phyloP scores from a whole-genome alignment of 2,888 invertebrate genomes.

The Lordiphosa andalusiaca region DNA sequence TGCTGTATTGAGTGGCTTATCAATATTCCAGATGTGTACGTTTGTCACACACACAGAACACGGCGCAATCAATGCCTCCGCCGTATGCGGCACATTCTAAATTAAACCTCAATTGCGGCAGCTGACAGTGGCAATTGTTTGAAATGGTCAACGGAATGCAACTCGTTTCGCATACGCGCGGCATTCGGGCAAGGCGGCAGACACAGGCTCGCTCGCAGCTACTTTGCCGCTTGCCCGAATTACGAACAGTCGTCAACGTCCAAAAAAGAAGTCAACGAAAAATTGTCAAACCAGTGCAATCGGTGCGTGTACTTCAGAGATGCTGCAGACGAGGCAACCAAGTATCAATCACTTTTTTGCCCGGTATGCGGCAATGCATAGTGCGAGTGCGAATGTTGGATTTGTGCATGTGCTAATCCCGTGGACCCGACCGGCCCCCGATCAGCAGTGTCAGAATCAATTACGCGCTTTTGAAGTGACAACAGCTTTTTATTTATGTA shows the following conservation, averaged over 20 bases:
- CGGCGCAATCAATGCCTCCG: slow-evolving; percentile 48
- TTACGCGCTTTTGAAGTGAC: slow-evolving; percentile 64
- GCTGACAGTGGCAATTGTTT: slow-evolving; percentile 59
- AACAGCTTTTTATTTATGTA: slow-evolving; percentile 22
- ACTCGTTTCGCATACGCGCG: slow-evolving; percentile 69
- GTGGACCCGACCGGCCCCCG: slow-evolving; percentile 8
- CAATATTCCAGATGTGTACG: slow-evolving; percentile 77
- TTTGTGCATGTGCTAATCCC: slow-evolving; percentile 36
- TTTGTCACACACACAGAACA: slow-evolving; percentile 37
- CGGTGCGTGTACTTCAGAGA: slow-evolving; percentile 25
- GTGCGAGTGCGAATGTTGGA: background rate
- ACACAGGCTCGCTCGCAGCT: slow-evolving; percentile 33
- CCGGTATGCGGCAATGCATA: slow-evolving; percentile 3
- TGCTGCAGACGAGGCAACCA: slow-evolving; percentile 9
- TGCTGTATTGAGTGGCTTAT: slow-evolving; percentile 58
- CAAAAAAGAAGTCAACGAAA: slow-evolving; percentile 61
- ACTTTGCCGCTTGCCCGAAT: slow-evolving; percentile 48
- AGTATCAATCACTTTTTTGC: slow-evolving; percentile 41
- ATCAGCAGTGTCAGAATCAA: slow-evolving; percentile 66
- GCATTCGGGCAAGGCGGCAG: slow-evolving; percentile 32
- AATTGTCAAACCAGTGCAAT: slow-evolving; percentile 27
- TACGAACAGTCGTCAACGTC: slow-evolving; percentile 33
- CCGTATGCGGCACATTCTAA: slow-evolving; percentile 54
- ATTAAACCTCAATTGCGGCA: slow-evolving; percentile 67
- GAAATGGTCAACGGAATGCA: slow-evolving; percentile 79